Evolutionary conservation across 1,140 invertebrate species (phyloP).

Genomic region (Drosophila elegans): DNA sequence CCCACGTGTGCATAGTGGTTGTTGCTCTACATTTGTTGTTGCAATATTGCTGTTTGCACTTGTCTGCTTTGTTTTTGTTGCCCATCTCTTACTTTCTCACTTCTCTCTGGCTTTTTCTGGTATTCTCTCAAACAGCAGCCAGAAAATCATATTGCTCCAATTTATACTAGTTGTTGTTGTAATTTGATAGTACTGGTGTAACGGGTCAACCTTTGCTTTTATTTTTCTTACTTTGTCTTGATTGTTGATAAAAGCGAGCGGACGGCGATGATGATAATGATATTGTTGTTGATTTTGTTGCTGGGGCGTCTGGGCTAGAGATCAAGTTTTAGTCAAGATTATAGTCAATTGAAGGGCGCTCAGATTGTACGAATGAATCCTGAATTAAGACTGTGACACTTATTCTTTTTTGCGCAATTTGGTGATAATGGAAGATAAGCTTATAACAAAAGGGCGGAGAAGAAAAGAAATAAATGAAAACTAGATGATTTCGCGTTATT

Average conservation of each 20-base stretch:
- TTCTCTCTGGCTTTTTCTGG: conserved; percentile 39
- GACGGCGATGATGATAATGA: conserved; percentile 33
- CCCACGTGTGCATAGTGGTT: conserved; percentile 72
- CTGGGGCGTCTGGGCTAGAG: conserved; percentile 30
- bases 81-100: neutral
- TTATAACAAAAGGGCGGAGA: conserved; percentile 8
- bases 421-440: conserved; percentile 31
- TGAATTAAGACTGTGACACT: conserved; percentile 6
- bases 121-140: conserved; percentile 47
- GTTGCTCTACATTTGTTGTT: conserved; percentile 47
- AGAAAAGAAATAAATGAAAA: neutral
- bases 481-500: neutral
- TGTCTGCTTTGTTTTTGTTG: conserved; percentile 62
- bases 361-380: neutral
- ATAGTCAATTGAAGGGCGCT: conserved; percentile 40
- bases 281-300: conserved; percentile 34
- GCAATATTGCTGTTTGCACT: conserved; percentile 43
- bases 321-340: conserved; percentile 42
- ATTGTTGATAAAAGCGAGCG: conserved; percentile 49
- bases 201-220: conserved; percentile 40
- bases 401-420: conserved; percentile 17
- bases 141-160: conserved; percentile 49
- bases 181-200: conserved; percentile 52
- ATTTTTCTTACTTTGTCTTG: conserved; percentile 49
- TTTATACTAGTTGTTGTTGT: conserved; percentile 38